A percentile compares a stretch with the other conserved stretches of the same genome.
These are phyloP conservation scores for Xestia sexstrigata DNA, from an alignment of 2,888 invertebrate genomes.

Conservation along the genomic window DNA sequence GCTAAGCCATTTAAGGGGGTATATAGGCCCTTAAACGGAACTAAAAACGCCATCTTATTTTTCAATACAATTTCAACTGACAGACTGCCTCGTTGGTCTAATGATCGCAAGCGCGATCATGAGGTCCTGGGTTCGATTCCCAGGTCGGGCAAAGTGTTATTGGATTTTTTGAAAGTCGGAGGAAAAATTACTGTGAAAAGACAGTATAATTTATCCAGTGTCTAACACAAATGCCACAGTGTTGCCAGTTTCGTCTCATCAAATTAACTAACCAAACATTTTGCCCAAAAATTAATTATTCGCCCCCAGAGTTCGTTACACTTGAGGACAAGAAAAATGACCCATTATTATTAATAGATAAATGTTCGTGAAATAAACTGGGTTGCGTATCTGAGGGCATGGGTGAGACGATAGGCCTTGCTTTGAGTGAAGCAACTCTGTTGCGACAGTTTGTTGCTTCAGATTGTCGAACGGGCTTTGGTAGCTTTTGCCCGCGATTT, in stretches of 20 bases:
- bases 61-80: neutral
- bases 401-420: slow-evolving; percentile 52
- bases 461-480: slow-evolving; percentile 8
- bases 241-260: slow-evolving; percentile 10
- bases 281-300: slow-evolving; percentile 20
- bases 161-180: neutral
- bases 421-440: slow-evolving; percentile 46
- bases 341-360: slow-evolving; percentile 47
- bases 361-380: slow-evolving; percentile 53
- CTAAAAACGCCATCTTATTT: neutral
- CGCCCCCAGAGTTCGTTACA: slow-evolving; percentile 49
- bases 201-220: neutral
- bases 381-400: slow-evolving; percentile 59
- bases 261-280: slow-evolving; percentile 32
- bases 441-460: slow-evolving; percentile 47
- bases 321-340: slow-evolving; percentile 50
- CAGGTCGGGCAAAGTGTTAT: too few species aligned
- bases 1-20: too few species aligned
- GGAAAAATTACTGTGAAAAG: neutral
- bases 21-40: too few species aligned
- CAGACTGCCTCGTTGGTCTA: too few species aligned
- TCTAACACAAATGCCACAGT: neutral
- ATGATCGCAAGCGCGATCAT: too few species aligned
- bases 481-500: neutral
- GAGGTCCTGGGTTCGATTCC: too few species aligned